Base-by-base conservation (phyloP, 2,113 vertebrate species). In the Theristicus caerulescens region DNA sequence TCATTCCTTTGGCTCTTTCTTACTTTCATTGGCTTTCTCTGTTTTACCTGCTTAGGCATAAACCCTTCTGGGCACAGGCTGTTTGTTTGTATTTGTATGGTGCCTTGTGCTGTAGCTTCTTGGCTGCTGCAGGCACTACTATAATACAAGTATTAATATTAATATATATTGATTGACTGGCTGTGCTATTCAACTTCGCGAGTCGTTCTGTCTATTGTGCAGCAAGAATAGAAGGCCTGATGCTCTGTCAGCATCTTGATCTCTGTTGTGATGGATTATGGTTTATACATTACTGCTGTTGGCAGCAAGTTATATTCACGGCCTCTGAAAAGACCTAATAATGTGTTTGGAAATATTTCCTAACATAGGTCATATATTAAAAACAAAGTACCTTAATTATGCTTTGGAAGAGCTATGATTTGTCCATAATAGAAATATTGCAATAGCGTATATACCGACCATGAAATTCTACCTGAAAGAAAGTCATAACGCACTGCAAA, bases 301-400 rank as follows among this genome's bases (percentile, higher is more conserved):
- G 94, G 78, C 86, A 91, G 94, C 91, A 46, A 70, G 62, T 93
- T 93, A 61, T 94, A 77, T 87, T 95, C 91, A 77, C 2, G 3
- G 92, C 88, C 79, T 77, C 85, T 74, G 59, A 86, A 93, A 96
- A 86, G 89, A 20, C 72, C 96, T 89, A 76, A 42, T 89, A 85
- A 79, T 85, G 85, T 52, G 67, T 67, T 91, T 86, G 92, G 93
- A 95, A 91, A 51, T 74, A 82, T 71, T 91, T 82, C 85, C 83
- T 83, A 85, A 79, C 46, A 4, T 10, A 10, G 89, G 81, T 76
- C 71, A 0, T 95, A 62, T 70, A 87, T 97, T 97, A 95, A 89
- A 90, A 49, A 52, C 11, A 4, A 92, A 96, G 69, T 64, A 87
- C 90, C 91, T 88, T 95, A 96, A 94, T 96, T 94, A 88, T 64